Percentiles rank a stretch among this genome's conserved stretches.
Evolutionary conservation across 2,888 invertebrate genomes (phyloP).

Genomic region (Pristionchus maxplancki): DNA sequence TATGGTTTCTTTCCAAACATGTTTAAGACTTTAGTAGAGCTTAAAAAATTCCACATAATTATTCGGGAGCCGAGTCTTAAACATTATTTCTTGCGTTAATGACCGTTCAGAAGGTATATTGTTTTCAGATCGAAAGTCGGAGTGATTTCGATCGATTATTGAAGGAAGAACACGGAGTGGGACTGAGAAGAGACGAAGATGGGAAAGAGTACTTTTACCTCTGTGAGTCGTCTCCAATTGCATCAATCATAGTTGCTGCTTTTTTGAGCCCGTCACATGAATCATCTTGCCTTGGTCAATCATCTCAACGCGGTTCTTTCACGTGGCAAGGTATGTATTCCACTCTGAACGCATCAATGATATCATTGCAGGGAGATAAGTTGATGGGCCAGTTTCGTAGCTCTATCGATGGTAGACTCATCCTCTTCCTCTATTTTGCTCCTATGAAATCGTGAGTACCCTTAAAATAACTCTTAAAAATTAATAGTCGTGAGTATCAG

Average conservation of each 20-base stretch:
- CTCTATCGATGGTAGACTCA: constrained; percentile 19
- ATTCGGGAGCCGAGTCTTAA: no score
- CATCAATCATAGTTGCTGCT: not conserved
- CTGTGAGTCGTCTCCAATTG: constrained; percentile 21
- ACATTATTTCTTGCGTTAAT: no score
- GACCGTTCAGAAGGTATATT: no score
- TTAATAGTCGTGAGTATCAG: no score
- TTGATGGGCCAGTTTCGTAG: not conserved
- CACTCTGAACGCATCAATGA: no score
- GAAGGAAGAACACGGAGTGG: constrained; percentile 19
- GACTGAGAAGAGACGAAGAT: constrained; percentile 30
- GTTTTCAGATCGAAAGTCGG: constrained; percentile 39
- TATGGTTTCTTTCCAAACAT: no score
- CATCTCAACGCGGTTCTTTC: constrained; percentile 50
- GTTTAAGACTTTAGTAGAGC: no score
- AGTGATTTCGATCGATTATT: constrained; percentile 39
- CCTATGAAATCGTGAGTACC: constrained; percentile 50
- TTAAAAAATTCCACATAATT: no score
- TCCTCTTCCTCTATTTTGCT: constrained; percentile 18
- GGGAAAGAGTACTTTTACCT: constrained; percentile 49
- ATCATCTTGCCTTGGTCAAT: constrained; percentile 43
- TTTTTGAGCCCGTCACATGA: constrained; percentile 41
- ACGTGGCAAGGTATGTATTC: constrained; percentile 8
- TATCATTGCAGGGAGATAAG: not conserved
- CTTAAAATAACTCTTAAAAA: no score